phyloP scores from a whole-genome alignment of 2,888 invertebrate species.

The Elgonia sp. region DNA sequence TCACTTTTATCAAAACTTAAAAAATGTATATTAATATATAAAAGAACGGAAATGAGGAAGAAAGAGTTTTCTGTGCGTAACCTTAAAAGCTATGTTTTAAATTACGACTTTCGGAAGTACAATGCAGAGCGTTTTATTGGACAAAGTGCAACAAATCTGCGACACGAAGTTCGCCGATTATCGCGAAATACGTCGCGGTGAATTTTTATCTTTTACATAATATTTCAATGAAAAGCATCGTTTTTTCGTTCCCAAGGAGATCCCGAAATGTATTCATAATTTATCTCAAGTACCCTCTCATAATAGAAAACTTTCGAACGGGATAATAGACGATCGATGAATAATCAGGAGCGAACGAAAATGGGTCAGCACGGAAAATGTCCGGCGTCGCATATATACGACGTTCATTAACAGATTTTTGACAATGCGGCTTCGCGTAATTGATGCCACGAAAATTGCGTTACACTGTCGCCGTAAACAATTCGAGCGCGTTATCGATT shows the following conservation, averaged over 20 bases:
- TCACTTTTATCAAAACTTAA: not conserved
- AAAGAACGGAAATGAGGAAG: not conserved
- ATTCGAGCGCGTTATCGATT: slow-evolving; percentile 63
- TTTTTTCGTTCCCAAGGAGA: slow-evolving; percentile 16
- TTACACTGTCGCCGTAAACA: slow-evolving; percentile 64
- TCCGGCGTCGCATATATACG: slow-evolving; percentile 52
- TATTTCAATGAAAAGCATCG: slow-evolving; percentile 47
- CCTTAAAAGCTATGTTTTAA: slow-evolving; percentile 35
- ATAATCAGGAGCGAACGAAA: slow-evolving; percentile 55
- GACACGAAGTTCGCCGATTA: slow-evolving; percentile 49
- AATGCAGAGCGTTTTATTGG: slow-evolving; percentile 33
- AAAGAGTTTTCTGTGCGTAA: slow-evolving; percentile 16
- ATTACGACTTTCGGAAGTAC: slow-evolving; percentile 8
- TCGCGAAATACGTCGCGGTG: slow-evolving; percentile 29
- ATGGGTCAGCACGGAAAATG: slow-evolving; percentile 64
- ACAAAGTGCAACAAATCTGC: slow-evolving; percentile 49
- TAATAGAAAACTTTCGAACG: slow-evolving; percentile 55
- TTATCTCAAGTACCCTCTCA: slow-evolving; percentile 55
- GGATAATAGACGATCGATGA: slow-evolving; percentile 69
- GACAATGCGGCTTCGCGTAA: slow-evolving; percentile 54
- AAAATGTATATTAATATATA: not conserved
- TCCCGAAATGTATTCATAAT: slow-evolving; percentile 61
- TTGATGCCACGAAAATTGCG: slow-evolving; percentile 58
- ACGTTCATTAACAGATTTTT: slow-evolving; percentile 68
- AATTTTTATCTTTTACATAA: slow-evolving; percentile 57